Evolutionary conservation across 1,140 invertebrate genomes (phyloP), one percentile per base, ranked within the genome.

Genomic region (Radopholus similis): DNA sequence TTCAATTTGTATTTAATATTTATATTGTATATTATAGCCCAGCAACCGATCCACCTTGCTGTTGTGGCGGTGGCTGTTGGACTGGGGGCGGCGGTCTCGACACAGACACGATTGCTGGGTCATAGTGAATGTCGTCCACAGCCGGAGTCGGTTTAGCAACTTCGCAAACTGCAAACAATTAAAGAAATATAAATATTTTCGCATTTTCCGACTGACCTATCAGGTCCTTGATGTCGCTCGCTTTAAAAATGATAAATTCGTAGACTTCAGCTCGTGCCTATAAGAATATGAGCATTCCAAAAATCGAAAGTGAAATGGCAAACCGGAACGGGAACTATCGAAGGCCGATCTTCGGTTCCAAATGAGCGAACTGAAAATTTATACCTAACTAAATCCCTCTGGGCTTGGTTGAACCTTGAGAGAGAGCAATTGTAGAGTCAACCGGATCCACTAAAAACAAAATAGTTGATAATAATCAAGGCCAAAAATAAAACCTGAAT

Each of bases 171-270:
- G 42, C n/a, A 23, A 9, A 57, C 11, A n/a, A 47, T 23, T 18
- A 47, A 8, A n/a, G 30, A 26, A 23, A 49, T 6, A 23, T 49
- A 4, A 49, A 23, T 5, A 49, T 0, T 5, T 49, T 26, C 6
- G 30, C 6, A 38, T 4, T 57, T 37, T 57, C 40, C 1, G 44
- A 6, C 30, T 26, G 28, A 62, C 58, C 58, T 44, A 92, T 88
- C 76, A 99, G 92, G 83, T 98, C 95, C 85, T 98, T 98, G 78
- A 99, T 98, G 84, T 99, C 95, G 73, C 91, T 90, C 30, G 94
- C 95, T 72, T 95, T 87, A 85, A 98, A 99, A 53, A 98, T 88
- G 73, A 98, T 98, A 83, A 75, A 82, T 80, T 98, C 95, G 85
- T 97, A 98, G 37, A 98, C 89, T 85, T 97, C 93, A 86, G 92